Conservation (phyloP, 2,797 vertebrate genomes). For the Phrynocephalus forsythii region DNA sequence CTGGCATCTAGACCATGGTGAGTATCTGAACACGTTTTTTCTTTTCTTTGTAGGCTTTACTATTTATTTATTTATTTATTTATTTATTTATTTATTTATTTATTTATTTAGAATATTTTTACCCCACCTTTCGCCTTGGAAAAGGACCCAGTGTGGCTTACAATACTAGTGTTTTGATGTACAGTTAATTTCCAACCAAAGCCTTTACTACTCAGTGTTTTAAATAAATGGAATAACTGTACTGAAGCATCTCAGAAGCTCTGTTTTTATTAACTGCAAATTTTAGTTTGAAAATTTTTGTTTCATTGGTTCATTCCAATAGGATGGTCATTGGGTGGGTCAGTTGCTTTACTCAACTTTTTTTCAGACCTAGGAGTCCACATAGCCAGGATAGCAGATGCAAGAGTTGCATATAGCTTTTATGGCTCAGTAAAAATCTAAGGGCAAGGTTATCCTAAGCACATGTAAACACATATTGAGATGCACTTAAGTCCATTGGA, state of each 20-base stretch:
- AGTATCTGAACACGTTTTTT: constrained; percentile 58
- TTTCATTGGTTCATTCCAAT: background rate
- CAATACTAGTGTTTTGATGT: background rate
- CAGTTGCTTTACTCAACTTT: background rate
- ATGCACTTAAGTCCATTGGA: background rate
- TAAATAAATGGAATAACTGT: background rate
- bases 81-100: too few species aligned
- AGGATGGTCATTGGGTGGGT: background rate
- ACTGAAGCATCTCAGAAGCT: background rate
- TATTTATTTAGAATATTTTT: too few species aligned
- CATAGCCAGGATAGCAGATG: background rate
- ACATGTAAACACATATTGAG: background rate
- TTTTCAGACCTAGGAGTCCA: background rate
- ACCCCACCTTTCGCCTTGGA: too few species aligned
- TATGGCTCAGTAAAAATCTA: background rate
- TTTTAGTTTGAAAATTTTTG: background rate
- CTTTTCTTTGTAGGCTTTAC: constrained; percentile 20
- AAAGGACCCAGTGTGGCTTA: too few species aligned
- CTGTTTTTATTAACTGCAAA: background rate
- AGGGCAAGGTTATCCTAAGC: background rate
- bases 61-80: too few species aligned
- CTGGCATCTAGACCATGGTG: constrained; percentile 61
- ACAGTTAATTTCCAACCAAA: constrained; percentile 8
- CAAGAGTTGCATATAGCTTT: background rate
- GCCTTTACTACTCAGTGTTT: background rate